phyloP scores from a whole-genome alignment of 2,113 vertebrate species.

The Seriola aureovittata region DNA sequence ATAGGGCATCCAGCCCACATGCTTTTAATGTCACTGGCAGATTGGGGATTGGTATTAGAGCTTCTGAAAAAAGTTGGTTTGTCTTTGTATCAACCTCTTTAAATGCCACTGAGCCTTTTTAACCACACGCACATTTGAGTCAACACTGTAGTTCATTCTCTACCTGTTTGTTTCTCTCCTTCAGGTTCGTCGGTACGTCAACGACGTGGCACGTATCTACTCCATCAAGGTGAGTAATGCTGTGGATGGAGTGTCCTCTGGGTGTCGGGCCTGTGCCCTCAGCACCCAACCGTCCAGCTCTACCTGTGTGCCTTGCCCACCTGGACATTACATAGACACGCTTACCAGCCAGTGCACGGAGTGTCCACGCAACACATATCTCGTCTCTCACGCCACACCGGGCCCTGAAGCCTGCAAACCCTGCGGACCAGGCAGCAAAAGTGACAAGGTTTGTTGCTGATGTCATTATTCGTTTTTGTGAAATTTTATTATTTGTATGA shows the following conservation, averaged over 20 bases:
- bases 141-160: not conserved
- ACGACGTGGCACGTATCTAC: constrained; percentile 94
- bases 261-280: constrained; percentile 91
- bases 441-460: constrained; percentile 83
- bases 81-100: not conserved
- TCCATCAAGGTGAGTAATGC: constrained; percentile 92
- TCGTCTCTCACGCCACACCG: constrained; percentile 89
- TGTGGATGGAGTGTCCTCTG: constrained; percentile 90
- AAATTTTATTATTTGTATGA: constrained; percentile 40
- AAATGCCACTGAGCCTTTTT: not conserved
- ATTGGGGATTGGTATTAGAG: not conserved
- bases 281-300: constrained; percentile 87
- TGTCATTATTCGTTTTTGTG: constrained; percentile 49
- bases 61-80: not conserved
- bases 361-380: constrained; percentile 90
- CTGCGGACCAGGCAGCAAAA: constrained; percentile 92
- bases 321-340: constrained; percentile 93
- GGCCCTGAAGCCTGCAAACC: constrained; percentile 90
- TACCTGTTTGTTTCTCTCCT: not conserved
- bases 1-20: not conserved
- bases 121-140: not conserved
- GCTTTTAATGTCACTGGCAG: not conserved
- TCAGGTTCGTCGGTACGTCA: constrained; percentile 89
- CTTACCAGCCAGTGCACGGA: constrained; percentile 90
- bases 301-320: constrained; percentile 93